Evolutionary conservation across 2,113 vertebrate genomes (phyloP).

Genomic region (Tychaedon coryphoeus): DNA sequence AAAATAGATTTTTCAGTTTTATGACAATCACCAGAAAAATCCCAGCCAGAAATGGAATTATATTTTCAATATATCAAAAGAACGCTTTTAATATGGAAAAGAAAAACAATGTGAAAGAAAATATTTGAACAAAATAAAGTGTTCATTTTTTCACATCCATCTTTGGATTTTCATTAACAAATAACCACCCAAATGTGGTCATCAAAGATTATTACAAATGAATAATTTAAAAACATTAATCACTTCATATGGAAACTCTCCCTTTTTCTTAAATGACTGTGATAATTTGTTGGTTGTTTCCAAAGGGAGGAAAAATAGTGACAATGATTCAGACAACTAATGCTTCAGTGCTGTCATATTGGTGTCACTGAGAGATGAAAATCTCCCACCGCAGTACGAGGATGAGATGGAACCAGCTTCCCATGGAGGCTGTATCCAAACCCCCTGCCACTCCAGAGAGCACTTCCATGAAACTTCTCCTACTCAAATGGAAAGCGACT

Average conservation of each 20-base stretch:
- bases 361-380: neutral
- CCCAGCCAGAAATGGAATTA: neutral
- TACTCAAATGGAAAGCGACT: neutral
- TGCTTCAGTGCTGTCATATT: neutral
- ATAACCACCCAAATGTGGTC: neutral
- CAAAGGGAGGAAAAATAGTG: neutral
- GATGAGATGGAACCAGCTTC: neutral
- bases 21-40: neutral
- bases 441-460: neutral
- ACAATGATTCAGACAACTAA: neutral
- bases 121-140: neutral
- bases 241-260: neutral
- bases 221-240: neutral
- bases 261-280: neutral
- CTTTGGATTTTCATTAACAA: neutral
- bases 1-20: neutral
- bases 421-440: neutral
- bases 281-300: neutral
- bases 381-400: rapidly evolving
- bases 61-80: neutral
- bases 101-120: neutral
- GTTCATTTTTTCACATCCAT: neutral
- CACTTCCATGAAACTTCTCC: neutral
- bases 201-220: neutral
- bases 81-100: neutral